Conservation (phyloP, 2,113 vertebrate species). For the Terrapene triunguis region DNA sequence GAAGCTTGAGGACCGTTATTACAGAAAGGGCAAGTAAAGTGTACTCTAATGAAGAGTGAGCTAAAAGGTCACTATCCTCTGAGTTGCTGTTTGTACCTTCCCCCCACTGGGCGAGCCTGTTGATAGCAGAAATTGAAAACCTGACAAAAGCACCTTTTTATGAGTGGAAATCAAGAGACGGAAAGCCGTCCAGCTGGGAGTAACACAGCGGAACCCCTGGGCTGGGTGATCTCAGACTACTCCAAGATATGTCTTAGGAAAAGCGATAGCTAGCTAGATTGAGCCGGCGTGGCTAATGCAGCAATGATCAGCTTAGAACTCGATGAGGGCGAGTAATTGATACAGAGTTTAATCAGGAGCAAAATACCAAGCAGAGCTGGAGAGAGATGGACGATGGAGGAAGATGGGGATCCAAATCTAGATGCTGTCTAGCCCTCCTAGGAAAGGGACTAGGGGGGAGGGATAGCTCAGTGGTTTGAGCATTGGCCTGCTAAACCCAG, state of each 20-base stretch:
- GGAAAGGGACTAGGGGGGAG: background rate
- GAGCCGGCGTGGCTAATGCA: background rate
- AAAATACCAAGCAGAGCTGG: background rate
- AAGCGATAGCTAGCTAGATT: background rate
- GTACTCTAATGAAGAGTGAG: background rate
- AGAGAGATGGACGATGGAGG: background rate
- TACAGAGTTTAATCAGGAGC: background rate
- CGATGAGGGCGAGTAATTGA: background rate
- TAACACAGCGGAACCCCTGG: background rate
- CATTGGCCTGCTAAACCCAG: no score
- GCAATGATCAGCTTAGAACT: background rate
- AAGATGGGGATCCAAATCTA: background rate
- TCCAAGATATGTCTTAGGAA: background rate
- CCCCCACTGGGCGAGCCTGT: constrained; percentile 24
- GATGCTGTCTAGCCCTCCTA: background rate
- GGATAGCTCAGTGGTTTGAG: no score
- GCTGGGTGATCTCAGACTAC: background rate
- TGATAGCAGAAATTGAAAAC: constrained; percentile 10
- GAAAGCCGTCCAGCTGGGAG: background rate
- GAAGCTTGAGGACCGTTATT: background rate
- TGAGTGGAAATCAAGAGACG: background rate
- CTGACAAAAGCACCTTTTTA: background rate
- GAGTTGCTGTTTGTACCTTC: background rate
- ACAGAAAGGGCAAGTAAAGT: constrained; percentile 10
- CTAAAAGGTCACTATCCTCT: background rate